Percentiles rank a stretch among this genome's conserved stretches.
Evolutionary conservation across 2,888 invertebrate genomes (phyloP).

Genomic region (Metellina segmentata): DNA sequence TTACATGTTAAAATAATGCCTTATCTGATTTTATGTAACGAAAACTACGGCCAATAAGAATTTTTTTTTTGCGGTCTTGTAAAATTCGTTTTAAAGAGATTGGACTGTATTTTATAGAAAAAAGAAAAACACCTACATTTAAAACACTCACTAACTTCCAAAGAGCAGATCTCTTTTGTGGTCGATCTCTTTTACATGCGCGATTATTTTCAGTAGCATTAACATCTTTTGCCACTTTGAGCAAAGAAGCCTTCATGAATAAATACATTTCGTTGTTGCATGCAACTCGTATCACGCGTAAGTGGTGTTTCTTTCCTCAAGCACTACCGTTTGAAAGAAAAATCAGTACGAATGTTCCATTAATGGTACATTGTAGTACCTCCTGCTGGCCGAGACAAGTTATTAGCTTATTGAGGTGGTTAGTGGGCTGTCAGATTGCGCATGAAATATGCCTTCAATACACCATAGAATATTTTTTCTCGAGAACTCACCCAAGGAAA

Average conservation of each 20-base stretch:
- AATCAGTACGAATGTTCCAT: not conserved
- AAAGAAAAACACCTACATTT: no score
- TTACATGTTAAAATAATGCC: no score
- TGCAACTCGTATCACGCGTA: no score
- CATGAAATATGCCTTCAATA: slow-evolving; percentile 3
- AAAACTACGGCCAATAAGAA: no score
- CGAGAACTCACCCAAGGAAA: slow-evolving; percentile 18
- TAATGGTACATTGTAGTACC: slow-evolving; percentile 1
- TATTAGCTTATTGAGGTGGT: slow-evolving; percentile 14
- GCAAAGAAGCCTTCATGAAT: not conserved
- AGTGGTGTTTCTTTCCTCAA: slow-evolving; percentile 18
- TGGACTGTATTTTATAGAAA: no score
- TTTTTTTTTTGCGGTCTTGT: no score
- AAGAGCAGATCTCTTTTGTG: not conserved
- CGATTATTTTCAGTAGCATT: not conserved
- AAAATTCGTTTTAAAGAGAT: no score
- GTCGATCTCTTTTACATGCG: not conserved
- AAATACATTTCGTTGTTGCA: not conserved
- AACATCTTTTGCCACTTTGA: slow-evolving; percentile 2
- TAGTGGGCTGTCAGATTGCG: slow-evolving; percentile 40
- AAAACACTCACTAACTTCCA: not conserved
- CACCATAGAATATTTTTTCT: slow-evolving; percentile 3
- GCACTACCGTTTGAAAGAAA: not conserved
- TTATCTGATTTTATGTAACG: no score
- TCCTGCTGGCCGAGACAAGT: slow-evolving; percentile 12